Evolutionary conservation across 2,888 invertebrate genomes (phyloP).

Genomic region (Amblyteles armatorius): DNA sequence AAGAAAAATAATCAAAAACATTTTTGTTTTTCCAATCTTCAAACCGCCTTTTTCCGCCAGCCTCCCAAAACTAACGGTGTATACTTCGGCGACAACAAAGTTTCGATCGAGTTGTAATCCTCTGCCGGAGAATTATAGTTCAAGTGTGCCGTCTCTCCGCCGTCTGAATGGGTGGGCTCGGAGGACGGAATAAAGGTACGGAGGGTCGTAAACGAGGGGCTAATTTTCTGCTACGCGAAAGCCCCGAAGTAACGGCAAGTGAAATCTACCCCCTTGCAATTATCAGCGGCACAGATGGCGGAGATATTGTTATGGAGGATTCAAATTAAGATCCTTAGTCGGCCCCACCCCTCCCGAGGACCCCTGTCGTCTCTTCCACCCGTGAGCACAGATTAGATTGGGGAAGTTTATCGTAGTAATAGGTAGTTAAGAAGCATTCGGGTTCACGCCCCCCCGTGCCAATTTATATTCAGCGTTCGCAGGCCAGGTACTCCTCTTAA

Average conservation of each 20-base stretch:
- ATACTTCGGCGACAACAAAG: not conserved
- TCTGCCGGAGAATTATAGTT: not conserved
- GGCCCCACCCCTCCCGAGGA: conserved; percentile 18
- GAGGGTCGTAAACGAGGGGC: conserved; percentile 59
- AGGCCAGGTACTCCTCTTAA: conserved; percentile 1
- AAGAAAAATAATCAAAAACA: not conserved
- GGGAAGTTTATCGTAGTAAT: conserved; percentile 51
- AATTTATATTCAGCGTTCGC: conserved; percentile 22
- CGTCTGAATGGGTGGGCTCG: conserved; percentile 7
- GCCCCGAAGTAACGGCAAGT: conserved; percentile 63
- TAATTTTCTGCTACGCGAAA: conserved; percentile 67
- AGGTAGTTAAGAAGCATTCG: conserved; percentile 25
- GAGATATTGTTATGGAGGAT: conserved; percentile 59
- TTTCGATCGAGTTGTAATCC: not conserved
- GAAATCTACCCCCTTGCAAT: conserved; percentile 50
- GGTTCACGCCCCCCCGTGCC: not conserved
- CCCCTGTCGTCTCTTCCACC: conserved; percentile 48
- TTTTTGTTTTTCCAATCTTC: not conserved
- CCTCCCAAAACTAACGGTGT: not conserved
- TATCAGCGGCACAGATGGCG: conserved; percentile 63
- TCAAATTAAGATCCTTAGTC: conserved; percentile 62
- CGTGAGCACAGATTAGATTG: conserved; percentile 62
- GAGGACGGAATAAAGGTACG: conserved; percentile 34
- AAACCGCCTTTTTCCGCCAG: not conserved
- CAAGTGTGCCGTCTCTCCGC: not conserved